Base-by-base conservation (phyloP, 2,113 vertebrate genomes). In the Stigmatopora argus region DNA sequence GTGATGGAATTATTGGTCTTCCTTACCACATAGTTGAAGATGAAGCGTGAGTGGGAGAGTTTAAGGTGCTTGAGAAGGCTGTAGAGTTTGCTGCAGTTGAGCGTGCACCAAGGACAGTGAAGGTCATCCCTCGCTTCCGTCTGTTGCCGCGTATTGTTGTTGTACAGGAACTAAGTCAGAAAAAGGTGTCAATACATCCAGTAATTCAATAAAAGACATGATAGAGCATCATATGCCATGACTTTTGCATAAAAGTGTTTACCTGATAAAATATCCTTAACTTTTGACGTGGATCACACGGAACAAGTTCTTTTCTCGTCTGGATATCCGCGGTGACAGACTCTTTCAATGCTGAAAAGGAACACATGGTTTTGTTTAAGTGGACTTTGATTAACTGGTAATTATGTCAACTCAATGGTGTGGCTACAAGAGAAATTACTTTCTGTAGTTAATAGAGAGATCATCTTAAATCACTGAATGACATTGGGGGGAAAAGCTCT, bases 231-330 rank as follows among this genome's bases (percentile, higher is more conserved):
- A 3, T 46, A 17, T 9, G 13, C 17, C 34, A 17, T 44, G 19
- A 52, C 56, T 65, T 56, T 62, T 7, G 14, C 44, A 56, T 59
- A 5, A 64, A 65, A 23, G 19, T 12, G 51, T 53, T 47, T 85
- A 98, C 96, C 96, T 99, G 97, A 85, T 99, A 99, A 93, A 99
- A 98, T 90, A 99, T 98, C 79, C 96, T 89, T 75, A 99, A 87
- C 77, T 98, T 99, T 84, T 98, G 96, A 17, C 94, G 91, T 21
- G 93, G 94, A 78, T 99, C 97, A 87, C 90, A 93, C 67, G 89
- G 88, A 76, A 93, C 84, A 83, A 94, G 94, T 83, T 99, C 97
- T 90, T 92, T 95, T 78, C 93, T 95, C 71, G 92, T 90, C 70
- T 97, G 95, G 72, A 96, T 86, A 71, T 96, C 95, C 85, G 94